A percentile compares a stretch with the other conserved stretches of the same genome.
Evolutionary conservation across 2,113 vertebrate species (phyloP).

Genomic region (Cichladusa arquata): DNA sequence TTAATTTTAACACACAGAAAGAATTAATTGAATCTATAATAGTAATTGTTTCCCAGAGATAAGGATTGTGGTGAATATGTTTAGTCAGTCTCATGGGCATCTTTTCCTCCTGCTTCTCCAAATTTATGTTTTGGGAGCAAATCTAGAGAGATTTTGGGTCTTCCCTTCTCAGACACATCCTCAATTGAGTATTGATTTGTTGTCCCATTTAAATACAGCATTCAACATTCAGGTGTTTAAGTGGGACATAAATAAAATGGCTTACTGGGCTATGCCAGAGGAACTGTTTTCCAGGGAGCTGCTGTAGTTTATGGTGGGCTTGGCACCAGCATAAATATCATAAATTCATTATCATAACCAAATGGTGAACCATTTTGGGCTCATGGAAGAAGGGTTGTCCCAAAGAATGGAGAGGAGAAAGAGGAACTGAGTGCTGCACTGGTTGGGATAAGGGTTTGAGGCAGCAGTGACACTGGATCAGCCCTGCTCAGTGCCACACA

Average conservation of each 20-base stretch:
- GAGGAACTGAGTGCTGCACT: background rate
- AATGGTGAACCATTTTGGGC: constrained; percentile 55
- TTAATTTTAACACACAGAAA: background rate
- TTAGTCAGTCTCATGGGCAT: background rate
- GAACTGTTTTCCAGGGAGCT: constrained; percentile 39
- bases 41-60: background rate
- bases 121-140: background rate
- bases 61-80: background rate
- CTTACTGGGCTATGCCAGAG: constrained; percentile 12
- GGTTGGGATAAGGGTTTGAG: background rate
- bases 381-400: constrained; percentile 13
- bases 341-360: constrained; percentile 42
- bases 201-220: constrained; percentile 57
- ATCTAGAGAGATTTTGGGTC: background rate
- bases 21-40: background rate
- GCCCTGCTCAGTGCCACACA: background rate
- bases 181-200: constrained; percentile 49
- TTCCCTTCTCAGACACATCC: background rate
- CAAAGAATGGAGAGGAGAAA: background rate
- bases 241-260: constrained; percentile 68
- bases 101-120: background rate
- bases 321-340: constrained; percentile 36
- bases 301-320: constrained; percentile 63
- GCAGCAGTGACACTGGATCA: background rate
- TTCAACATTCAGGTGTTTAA: constrained; percentile 56